Percentiles rank a stretch among this genome's conserved stretches.
These are phyloP conservation scores for Sinocyclocheilus anshuiensis DNA, from an alignment of 2,113 vertebrate species.

Conservation along the genomic window DNA sequence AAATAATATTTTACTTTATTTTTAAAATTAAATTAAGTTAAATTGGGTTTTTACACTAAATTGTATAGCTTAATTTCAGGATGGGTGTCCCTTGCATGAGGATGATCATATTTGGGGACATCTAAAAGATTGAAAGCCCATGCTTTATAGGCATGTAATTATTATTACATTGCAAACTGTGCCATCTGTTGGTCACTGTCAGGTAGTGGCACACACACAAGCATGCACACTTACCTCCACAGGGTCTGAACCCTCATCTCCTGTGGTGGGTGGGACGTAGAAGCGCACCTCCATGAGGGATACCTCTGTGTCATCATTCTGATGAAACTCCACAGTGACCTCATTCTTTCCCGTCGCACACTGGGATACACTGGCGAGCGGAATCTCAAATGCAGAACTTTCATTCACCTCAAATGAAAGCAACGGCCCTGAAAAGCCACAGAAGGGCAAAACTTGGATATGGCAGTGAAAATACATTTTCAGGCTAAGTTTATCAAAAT, in stretches of 20 bases:
- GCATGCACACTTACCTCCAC: slow-evolving; percentile 63
- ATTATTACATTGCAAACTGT: too few species aligned
- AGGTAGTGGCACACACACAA: too few species aligned
- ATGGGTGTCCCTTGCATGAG: too few species aligned
- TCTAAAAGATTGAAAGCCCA: too few species aligned
- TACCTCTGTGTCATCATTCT: slow-evolving; percentile 85
- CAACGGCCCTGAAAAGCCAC: slow-evolving; percentile 74
- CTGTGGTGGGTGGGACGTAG: slow-evolving; percentile 80
- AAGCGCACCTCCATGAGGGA: slow-evolving; percentile 88
- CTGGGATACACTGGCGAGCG: slow-evolving; percentile 83
- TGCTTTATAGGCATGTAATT: too few species aligned
- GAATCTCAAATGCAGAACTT: slow-evolving; percentile 84
- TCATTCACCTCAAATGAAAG: slow-evolving; percentile 86
- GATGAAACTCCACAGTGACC: slow-evolving; percentile 87
- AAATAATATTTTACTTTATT: background rate
- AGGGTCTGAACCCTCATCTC: slow-evolving; percentile 82
- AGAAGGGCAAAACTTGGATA: background rate
- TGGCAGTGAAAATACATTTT: background rate
- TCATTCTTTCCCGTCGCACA: slow-evolving; percentile 87
- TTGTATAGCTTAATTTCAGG: too few species aligned
- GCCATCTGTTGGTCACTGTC: too few species aligned
- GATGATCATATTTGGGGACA: too few species aligned
- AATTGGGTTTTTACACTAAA: too few species aligned
- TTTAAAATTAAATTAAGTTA: too few species aligned
- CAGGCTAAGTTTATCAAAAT: background rate